Evolutionary conservation across 2,797 vertebrate genomes (phyloP), one percentile per base, ranked within the genome.

Genomic region (Rhynchotus rufescens): DNA sequence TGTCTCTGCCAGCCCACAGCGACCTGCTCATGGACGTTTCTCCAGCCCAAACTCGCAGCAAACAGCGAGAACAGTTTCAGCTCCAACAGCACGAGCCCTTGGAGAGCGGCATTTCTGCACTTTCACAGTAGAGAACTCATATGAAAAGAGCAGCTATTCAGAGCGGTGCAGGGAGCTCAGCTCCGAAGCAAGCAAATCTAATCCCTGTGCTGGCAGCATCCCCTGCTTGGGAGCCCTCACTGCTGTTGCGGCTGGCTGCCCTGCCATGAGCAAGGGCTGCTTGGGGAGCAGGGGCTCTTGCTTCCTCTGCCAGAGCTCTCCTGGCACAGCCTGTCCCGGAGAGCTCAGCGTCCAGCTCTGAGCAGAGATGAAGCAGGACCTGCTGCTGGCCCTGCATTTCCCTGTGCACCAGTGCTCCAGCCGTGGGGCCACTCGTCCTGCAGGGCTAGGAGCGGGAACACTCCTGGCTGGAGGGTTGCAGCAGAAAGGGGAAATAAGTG

Each of bases 371-470:
- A 42, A 83, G 38, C 0, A 1, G 5, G 30, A 62, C 23, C 56
- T 86, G 38, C 20, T 80, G 45, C 64, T 40, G 30, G 32, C 38
- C 19, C 23, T 4, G 3, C 19, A 1, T 16, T 4, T 16, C 4
- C 36, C 36, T 45, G 21, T 5, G n/a, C n/a, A 10, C 28, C 2
- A 21, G 20, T 38, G 30, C 6, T 11, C 1, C 1, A 20, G n/a
- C n/a, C 38, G 3, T 0, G 15, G 49, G 11, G 8, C 49, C 11
- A 15, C 36, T 57, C 61, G 20, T 81, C 45, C 34, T 25, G 2
- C 13, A n/a, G 64, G 60, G 6, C 5, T 47, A 1, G 6, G 2
- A 14, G 6, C 6, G 8, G 38, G 30, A 17, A 9, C 2, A 0
- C 57, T 80, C 44, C 52, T 32, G 7, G 20, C 42, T 16, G 30